phyloP scores from a whole-genome alignment of 1,140 invertebrate species.

The Halictus rubicundus region DNA sequence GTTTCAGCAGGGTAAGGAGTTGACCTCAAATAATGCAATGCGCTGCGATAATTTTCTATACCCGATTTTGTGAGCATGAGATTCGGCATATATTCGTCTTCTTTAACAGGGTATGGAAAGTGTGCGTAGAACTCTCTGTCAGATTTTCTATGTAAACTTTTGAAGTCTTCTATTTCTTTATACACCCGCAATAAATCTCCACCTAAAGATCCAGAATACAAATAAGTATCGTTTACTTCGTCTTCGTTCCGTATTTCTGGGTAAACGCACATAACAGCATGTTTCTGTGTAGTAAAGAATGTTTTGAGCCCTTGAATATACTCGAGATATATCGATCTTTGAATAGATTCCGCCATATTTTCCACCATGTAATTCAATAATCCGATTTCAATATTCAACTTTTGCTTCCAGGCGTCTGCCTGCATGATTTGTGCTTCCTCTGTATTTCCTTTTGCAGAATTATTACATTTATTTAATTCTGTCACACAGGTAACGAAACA shows the following conservation, averaged over 20 bases:
- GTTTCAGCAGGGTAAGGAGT: constrained; percentile 46
- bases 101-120: constrained; percentile 70
- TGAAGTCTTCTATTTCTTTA: constrained; percentile 72
- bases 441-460: constrained; percentile 7
- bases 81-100: constrained; percentile 59
- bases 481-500: not conserved
- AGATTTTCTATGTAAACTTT: constrained; percentile 58
- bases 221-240: constrained; percentile 69
- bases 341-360: constrained; percentile 52
- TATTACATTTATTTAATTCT: not conserved
- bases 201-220: constrained; percentile 53
- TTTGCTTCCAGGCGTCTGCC: constrained; percentile 68
- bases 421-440: constrained; percentile 42
- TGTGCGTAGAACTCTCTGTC: constrained; percentile 56
- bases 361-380: constrained; percentile 54
- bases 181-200: constrained; percentile 68
- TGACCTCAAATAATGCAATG: constrained; percentile 63
- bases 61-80: constrained; percentile 69
- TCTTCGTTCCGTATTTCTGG: constrained; percentile 72
- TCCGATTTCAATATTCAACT: constrained; percentile 71
- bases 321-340: constrained; percentile 57
- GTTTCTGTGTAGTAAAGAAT: constrained; percentile 71
- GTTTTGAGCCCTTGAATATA: constrained; percentile 63
- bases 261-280: constrained; percentile 70
- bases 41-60: constrained; percentile 62